Conservation (phyloP, 2,113 vertebrate genomes). For the Gymnorhina tibicen region DNA sequence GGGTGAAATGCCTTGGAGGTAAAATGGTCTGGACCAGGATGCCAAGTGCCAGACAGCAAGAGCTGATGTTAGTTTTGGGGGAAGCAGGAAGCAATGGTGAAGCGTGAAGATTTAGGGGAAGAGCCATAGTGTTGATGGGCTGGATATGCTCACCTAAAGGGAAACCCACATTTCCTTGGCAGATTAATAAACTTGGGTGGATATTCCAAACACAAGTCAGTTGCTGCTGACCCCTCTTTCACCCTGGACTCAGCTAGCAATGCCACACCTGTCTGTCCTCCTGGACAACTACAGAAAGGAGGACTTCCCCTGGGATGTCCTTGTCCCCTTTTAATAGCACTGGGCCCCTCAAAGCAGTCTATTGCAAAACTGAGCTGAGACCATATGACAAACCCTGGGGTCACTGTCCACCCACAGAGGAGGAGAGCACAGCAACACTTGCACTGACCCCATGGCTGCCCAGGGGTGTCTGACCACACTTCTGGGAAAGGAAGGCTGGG, state of each 20-base stretch:
- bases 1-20: background rate
- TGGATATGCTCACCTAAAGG: background rate
- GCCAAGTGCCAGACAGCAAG: background rate
- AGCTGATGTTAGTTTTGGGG: background rate
- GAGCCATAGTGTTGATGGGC: background rate
- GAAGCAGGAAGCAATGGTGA: background rate
- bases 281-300: background rate
- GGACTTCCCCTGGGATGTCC: background rate
- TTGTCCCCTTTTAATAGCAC: background rate
- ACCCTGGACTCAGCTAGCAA: background rate
- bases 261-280: background rate
- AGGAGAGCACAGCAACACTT: background rate
- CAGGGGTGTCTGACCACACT: background rate
- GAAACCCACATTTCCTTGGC: background rate
- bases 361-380: background rate
- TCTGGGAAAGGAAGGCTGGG: background rate
- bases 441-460: background rate
- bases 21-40: background rate
- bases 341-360: background rate
- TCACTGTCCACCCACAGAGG: background rate
- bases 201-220: background rate
- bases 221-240: background rate
- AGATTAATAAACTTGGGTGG: background rate
- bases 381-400: background rate
- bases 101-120: background rate